Conservation (phyloP, 1,140 invertebrate genomes). For the Lasioglossum albipes region DNA sequence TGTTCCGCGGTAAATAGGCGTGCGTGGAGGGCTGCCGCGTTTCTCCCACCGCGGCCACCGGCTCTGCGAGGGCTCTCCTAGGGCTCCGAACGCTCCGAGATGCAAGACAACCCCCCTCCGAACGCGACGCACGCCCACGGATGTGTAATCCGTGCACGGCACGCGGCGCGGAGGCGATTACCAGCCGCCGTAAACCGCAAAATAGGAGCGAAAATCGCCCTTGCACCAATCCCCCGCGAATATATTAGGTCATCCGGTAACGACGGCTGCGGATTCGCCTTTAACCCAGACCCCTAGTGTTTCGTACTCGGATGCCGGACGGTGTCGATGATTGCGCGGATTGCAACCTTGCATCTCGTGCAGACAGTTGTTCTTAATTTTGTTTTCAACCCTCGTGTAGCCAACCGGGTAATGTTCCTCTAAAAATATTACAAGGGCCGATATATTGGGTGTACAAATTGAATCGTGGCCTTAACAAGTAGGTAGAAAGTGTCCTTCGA, state of each 20-base stretch:
- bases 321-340: too few species aligned
- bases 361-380: too few species aligned
- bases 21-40: constrained; percentile 9
- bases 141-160: constrained; percentile 48
- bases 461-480: too few species aligned
- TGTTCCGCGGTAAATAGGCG: constrained; percentile 70
- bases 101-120: constrained; percentile 1
- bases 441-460: too few species aligned
- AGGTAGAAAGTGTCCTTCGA: too few species aligned
- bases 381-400: too few species aligned
- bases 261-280: too few species aligned
- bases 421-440: too few species aligned
- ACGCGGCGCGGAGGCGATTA: constrained; percentile 48
- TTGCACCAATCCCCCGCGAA: background rate
- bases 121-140: background rate
- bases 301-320: too few species aligned
- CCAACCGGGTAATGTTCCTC: too few species aligned
- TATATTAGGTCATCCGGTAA: constrained; percentile 1
- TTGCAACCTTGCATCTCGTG: too few species aligned
- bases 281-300: too few species aligned
- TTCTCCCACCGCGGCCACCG: constrained; percentile 6
- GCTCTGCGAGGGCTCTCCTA: background rate
- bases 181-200: constrained; percentile 33
- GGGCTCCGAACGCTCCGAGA: background rate
- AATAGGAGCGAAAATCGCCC: constrained; percentile 11